Evolutionary conservation across 2,113 vertebrate genomes (phyloP), one percentile per base, ranked within the genome.

Genomic region (Ursus arctos): DNA sequence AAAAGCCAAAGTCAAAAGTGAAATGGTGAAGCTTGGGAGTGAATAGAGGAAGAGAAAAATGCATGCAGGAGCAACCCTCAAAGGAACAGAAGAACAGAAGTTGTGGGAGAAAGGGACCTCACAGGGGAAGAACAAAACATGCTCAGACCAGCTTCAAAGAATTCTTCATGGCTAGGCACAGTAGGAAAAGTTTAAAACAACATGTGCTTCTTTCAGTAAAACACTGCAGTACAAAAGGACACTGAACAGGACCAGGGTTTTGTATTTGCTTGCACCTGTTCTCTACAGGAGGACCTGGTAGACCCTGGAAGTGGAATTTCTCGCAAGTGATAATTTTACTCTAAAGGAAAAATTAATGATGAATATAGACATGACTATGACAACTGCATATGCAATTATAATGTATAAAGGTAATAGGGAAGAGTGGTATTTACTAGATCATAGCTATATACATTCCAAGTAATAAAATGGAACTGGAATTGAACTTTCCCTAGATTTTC

Each of bases 71-170:
- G 28, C 26, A 83, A 92, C 63, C 76, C 59, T 55, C 79, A 95
- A 40, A 93, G 82, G 43, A 47, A 71, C 21, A 67, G 55, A n/a
- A 92, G 72, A 87, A 93, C 63, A 94, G 72, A 95, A 85, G 77
- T 84, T 95, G 57, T 76, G 61, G 63, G 72, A 84, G 94, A 96
- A 94, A 96, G 94, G 49, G 90, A 96, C 83, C 69, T 90, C 89
- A 91, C 40, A 47, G 81, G 69, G 47, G 24, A 81, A 95, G 92
- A 92, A 96, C 90, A 97, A 94, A 97, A 97, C 94, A 90, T 3
- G 53, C 95, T 97, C 83, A 98, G 90, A 77, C 86, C n/a, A 82
- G 90, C 95, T 97, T 97, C 96, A 98, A 98, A 97, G 93, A 94
- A 82, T 94, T 95, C 84, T 87, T 97, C 87, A 67, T 83, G 92